Percentiles rank a stretch among this genome's conserved stretches.
Conservation (phyloP, 2,113 vertebrate genomes). For the Peromyscus leucopus region DNA sequence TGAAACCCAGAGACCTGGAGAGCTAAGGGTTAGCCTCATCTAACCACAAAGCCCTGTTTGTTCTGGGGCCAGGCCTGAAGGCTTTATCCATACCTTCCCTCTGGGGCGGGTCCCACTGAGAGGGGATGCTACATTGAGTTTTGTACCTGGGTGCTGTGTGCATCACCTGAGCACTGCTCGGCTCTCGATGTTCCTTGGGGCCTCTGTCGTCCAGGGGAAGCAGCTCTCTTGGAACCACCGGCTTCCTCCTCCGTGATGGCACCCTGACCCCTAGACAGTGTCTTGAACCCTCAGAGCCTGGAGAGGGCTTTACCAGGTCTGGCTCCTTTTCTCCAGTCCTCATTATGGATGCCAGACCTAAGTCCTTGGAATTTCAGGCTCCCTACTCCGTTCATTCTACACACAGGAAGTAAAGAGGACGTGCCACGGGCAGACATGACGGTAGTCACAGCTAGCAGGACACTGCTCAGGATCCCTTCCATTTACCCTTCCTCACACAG, state of each 20-base stretch:
- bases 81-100: not conserved
- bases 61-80: not conserved
- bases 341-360: not conserved
- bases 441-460: not conserved
- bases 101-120: not conserved
- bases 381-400: not conserved
- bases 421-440: not conserved
- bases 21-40: not conserved
- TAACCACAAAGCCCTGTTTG: not conserved
- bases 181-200: not conserved
- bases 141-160: no score
- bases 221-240: not conserved
- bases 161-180: fast-evolving
- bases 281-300: not conserved
- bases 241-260: not conserved
- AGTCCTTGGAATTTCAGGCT: not conserved
- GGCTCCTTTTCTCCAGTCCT: not conserved
- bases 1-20: not conserved
- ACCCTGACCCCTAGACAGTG: not conserved
- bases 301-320: not conserved
- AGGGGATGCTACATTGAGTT: not conserved
- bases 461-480: not conserved
- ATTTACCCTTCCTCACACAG: not conserved
- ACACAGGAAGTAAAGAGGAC: not conserved
- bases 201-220: not conserved